A percentile compares a stretch with the other conserved stretches of the same genome.
These are phyloP conservation scores for Drosophila kurseongensis DNA, from an alignment of 1,140 invertebrate genomes.

Conservation along the genomic window DNA sequence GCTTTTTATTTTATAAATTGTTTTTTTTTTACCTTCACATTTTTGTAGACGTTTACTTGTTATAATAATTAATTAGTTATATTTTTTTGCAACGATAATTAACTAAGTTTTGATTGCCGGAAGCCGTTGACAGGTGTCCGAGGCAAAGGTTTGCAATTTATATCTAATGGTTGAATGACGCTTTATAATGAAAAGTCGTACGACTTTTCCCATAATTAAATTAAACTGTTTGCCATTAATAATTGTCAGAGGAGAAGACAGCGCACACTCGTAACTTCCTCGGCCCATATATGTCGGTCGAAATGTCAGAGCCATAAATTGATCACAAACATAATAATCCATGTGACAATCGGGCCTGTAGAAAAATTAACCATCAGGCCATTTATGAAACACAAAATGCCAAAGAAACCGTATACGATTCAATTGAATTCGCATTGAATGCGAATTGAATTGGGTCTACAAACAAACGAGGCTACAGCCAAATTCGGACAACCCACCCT, in stretches of 20 bases:
- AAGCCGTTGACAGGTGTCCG: constrained; percentile 51
- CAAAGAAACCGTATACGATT: constrained; percentile 68
- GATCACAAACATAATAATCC: constrained; percentile 73
- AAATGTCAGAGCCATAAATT: constrained; percentile 76
- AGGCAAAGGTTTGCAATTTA: constrained; percentile 34
- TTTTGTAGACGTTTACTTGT: constrained; percentile 30
- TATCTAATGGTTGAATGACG: constrained; percentile 32
- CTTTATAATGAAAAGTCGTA: constrained; percentile 38
- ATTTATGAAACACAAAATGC: constrained; percentile 76
- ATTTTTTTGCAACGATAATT: constrained; percentile 60
- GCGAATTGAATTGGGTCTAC: constrained; percentile 72
- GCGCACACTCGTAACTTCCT: constrained; percentile 40
- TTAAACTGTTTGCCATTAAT: constrained; percentile 76
- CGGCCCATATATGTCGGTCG: constrained; percentile 68
- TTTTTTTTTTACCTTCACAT: constrained; percentile 59
- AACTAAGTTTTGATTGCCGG: constrained; percentile 63
- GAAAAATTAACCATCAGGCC: constrained; percentile 77
- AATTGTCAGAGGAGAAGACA: constrained; percentile 60
- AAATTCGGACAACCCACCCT: constrained; percentile 58
- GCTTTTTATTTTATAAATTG: constrained; percentile 1
- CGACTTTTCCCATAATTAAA: constrained; percentile 75
- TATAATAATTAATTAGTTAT: constrained; percentile 67
- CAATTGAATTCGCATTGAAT: constrained; percentile 62
- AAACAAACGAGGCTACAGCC: constrained; percentile 65
- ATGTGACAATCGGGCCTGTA: constrained; percentile 64